Base-by-base conservation (phyloP, 2,888 invertebrate genomes). In the Endotricha flammealis region DNA sequence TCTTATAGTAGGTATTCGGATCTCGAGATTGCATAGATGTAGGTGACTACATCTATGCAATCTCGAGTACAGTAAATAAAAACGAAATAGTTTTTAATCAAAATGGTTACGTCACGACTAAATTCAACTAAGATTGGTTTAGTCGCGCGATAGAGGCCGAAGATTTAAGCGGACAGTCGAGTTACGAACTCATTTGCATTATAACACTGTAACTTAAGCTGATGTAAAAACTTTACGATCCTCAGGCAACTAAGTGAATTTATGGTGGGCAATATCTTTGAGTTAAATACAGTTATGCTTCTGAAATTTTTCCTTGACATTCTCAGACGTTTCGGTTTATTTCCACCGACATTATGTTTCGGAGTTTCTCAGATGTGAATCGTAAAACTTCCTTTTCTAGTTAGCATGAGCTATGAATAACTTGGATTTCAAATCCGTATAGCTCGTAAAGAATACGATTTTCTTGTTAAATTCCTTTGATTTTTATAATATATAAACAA, bases 131-230 rank as follows among this genome's bases (percentile, higher is more conserved):
- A 53, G 62, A 67, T 64, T 67, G 60, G 58, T 54, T 36, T 50
- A 55, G 60, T 60, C 59, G 60, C 44, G 50, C 50, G 42, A 30
- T 31, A 56, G 59, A 59, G 54, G 48, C 50, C 34, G 39, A 53
- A 59, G 61, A 60, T 68, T 68, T 67, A 67, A 28, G 46, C 51
- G 53, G 53, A 50, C 58, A 53, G 53, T 53, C 50, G 60, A 72
- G 64, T 74, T 71, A 56, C 53, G 52, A 73, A 71, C 72, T 76
- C 64, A 72, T 77, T 76, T 76, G 64, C 75, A 76, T 76, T 69
- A 64, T 70, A 72, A 71, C 65, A 66, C 59, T 56, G 64, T 67
- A 67, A 70, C 61, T 66, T 53, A 50, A 48, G 58, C 54, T 59
- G 64, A 69, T 70, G 73, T 74, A 73, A 74, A 76, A 76, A 75